phyloP scores from a whole-genome alignment of 2,113 vertebrate species.

The Clupea harengus region DNA sequence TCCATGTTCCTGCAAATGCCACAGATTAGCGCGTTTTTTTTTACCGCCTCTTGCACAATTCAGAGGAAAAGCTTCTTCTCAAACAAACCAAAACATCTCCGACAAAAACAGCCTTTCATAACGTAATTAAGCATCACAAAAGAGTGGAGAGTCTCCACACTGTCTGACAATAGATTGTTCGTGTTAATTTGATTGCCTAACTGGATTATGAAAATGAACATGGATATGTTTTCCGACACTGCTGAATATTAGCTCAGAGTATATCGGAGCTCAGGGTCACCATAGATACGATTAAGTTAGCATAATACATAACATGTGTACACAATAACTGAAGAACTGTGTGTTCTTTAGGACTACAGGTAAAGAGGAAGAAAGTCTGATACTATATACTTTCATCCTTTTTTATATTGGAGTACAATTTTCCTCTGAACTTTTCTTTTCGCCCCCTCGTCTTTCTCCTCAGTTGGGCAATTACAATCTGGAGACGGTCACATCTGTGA shows the following conservation, averaged over 20 bases:
- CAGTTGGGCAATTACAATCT: neutral
- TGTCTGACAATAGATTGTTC: neutral
- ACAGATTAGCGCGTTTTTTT: neutral
- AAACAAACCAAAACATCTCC: neutral
- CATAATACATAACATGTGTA: neutral
- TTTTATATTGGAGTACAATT: neutral
- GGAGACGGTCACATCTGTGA: neutral
- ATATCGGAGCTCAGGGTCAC: neutral
- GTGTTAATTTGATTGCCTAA: neutral
- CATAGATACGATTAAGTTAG: neutral
- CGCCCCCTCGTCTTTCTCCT: neutral
- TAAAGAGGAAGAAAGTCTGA: neutral
- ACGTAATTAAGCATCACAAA: neutral
- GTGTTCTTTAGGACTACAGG: neutral
- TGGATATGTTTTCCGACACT: neutral
- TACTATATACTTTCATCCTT: neutral
- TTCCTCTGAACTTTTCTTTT: neutral
- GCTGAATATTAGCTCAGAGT: neutral
- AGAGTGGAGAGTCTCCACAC: neutral
- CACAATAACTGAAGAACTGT: neutral
- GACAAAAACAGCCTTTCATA: neutral
- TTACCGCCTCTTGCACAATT: neutral
- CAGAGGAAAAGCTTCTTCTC: neutral
- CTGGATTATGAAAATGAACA: neutral
- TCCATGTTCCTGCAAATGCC: constrained; percentile 20